Evolutionary conservation across 2,113 vertebrate species (phyloP).

Genomic region (Corythaeola cristata): DNA sequence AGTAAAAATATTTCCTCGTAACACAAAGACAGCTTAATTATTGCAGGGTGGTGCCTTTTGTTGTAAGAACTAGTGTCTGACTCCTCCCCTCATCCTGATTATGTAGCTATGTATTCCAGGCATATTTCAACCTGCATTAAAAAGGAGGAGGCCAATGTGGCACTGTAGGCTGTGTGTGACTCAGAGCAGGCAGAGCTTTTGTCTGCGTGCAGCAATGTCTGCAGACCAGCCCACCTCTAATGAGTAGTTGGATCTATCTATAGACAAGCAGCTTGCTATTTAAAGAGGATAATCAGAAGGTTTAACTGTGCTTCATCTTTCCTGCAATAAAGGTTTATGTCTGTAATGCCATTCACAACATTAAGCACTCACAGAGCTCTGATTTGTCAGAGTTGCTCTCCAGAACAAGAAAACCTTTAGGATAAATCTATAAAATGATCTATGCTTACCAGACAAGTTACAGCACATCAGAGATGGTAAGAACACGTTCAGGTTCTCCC

Average conservation of each 20-base stretch:
- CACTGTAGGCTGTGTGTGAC: background rate
- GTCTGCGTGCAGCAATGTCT: background rate
- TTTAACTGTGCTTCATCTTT: background rate
- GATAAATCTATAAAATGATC: background rate
- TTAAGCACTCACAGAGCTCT: background rate
- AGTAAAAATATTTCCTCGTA: background rate
- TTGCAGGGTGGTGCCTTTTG: background rate
- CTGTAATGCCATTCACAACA: background rate
- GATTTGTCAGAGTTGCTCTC: background rate
- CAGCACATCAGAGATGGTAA: background rate
- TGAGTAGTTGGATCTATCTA: slow-evolving; percentile 14
- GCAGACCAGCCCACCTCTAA: slow-evolving; percentile 11
- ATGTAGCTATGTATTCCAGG: background rate
- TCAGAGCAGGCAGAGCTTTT: background rate
- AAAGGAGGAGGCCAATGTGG: background rate
- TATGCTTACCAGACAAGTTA: background rate
- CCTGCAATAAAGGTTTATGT: background rate
- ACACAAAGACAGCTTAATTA: background rate
- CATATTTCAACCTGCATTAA: background rate
- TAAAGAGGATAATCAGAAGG: slow-evolving; percentile 29
- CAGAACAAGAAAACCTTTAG: background rate
- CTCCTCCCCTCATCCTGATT: background rate
- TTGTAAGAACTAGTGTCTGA: background rate
- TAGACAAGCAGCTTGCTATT: background rate
- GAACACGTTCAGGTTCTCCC: background rate